Evolutionary conservation across 2,113 vertebrate genomes (phyloP).

Genomic region (Hippocampus guttulatus): DNA sequence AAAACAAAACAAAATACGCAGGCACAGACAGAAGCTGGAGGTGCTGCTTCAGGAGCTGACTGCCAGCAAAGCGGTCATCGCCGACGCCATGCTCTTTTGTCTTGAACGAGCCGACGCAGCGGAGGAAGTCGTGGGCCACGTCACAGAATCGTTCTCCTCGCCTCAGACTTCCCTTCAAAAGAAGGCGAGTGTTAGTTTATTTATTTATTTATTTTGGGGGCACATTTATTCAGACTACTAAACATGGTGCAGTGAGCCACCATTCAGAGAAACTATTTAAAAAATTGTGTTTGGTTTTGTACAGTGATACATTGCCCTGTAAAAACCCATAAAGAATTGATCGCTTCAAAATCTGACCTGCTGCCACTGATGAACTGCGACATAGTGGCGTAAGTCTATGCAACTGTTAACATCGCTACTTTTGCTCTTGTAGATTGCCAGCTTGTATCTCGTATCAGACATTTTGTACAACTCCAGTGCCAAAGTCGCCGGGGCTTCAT

Average conservation of each 20-base stretch:
- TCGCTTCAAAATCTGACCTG: too few relatives aligned
- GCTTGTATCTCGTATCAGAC: constrained; percentile 77
- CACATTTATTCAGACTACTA: not conserved
- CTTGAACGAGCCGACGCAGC: constrained; percentile 75
- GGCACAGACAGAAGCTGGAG: constrained; percentile 73
- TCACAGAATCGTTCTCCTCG: constrained; percentile 69
- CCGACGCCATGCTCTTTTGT: constrained; percentile 74
- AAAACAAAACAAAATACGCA: constrained; percentile 18
- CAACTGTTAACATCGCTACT: not conserved
- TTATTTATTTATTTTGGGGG: not conserved
- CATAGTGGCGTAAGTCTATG: not conserved
- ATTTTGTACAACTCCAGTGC: constrained; percentile 78
- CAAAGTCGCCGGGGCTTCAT: constrained; percentile 77
- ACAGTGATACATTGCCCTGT: too few relatives aligned
- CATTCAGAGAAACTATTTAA: too few relatives aligned
- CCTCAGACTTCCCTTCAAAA: constrained; percentile 74
- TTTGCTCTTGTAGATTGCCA: constrained; percentile 64
- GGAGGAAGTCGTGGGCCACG: constrained; percentile 74
- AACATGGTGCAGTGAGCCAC: too few relatives aligned
- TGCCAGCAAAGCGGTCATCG: constrained; percentile 65
- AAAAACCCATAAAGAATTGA: too few relatives aligned
- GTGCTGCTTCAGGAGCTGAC: constrained; percentile 64
- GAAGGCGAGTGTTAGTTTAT: constrained; percentile 52
- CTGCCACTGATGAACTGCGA: not conserved
- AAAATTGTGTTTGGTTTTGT: too few relatives aligned